Evolutionary conservation across 2,888 invertebrate species (phyloP), one percentile per base, ranked within the genome.

Genomic region (Troides oblongomaculatus): DNA sequence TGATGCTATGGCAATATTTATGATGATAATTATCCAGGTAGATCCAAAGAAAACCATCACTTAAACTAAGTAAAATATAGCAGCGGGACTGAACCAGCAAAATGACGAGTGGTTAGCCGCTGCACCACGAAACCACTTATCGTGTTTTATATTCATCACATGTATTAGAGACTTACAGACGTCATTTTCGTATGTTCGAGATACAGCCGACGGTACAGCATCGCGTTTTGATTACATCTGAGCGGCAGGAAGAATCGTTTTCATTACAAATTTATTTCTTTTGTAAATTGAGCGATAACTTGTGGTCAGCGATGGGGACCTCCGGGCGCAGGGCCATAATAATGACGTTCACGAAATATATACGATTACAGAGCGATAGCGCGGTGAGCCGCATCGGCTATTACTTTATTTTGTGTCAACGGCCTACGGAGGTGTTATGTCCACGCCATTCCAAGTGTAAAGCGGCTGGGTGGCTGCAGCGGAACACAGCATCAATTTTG

Each of bases 261-360:
- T 76, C 78, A 81, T 81, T 81, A 82, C 82, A 81, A 82, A 83
- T 82, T 81, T 83, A 84, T 85, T 82, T 81, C 74, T 81, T 79
- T 77, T 75, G 78, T 83, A 81, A 85, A 89, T 89, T 88, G 88
- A 88, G 86, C 84, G 80, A 87, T 89, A 89, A 86, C 79, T 85
- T 79, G 81, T 82, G 71, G 75, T 75, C 75, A 77, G 75, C 77
- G 80, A 80, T 76, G 80, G 82, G 84, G 81, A 83, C 84, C 80
- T 81, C 84, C 85, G 81, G 77, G 78, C 73, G 72, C 71, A 72
- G 63, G 77, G 75, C 77, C 71, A 80, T 85, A 84, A 85, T 86
- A 83, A 86, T 82, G 82, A 84, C 80, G 79, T 78, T 76, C 76
- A 70, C 71, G 73, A 74, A 79, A 84, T 84, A 86, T 80, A 80